Base-by-base conservation (phyloP, 2,113 vertebrate species). In the Heloderma charlesbogerti region DNA sequence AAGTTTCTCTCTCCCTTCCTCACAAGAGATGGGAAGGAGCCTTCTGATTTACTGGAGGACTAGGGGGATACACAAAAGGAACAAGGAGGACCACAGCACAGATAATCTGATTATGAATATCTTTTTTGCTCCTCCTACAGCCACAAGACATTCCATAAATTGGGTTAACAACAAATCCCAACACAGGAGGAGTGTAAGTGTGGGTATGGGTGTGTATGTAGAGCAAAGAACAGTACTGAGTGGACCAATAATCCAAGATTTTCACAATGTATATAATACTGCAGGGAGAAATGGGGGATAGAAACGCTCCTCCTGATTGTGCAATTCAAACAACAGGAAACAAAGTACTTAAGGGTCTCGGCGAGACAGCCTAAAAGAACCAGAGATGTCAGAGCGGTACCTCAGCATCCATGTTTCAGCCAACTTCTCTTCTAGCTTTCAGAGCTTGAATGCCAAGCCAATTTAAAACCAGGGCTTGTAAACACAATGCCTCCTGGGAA, bases 371-470 rank as follows among this genome's bases (percentile, higher is more conserved):
- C 74, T 80, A 48, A n/a, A 71, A 85, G 75, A 92, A 86, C 45
- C 87, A 80, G 69, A 31, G 12, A 71, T 48, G 34, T 54, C 60
- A 71, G 13, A 27, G 13, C 63, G 60, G 60, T 48, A n/a, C 37
- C 16, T 60, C 45, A 74, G 74, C 63, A 45, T 22, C 37, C 75
- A n/a, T 18, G 51, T 57, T 85, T 51, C 82, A 92, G 40, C 48
- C 91, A 88, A 89, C 25, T 79, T 43, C 82, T 80, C 84, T 63
- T 25, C 63, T 86, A 80, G 63, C 51, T 67, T 85, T 51, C 75
- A 85, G 81, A 86, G 66, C 87, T 48, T 88, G 75, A 79, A 92
- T 80, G 25, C 37, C 87, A 84, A 78, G 75, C 48, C 82, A 78
- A 72, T 85, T 37, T 79, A 69, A 71, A 88, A 79, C 82, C 25